Conservation (phyloP, 2,888 invertebrate species). For the Chouioia cunea region DNA sequence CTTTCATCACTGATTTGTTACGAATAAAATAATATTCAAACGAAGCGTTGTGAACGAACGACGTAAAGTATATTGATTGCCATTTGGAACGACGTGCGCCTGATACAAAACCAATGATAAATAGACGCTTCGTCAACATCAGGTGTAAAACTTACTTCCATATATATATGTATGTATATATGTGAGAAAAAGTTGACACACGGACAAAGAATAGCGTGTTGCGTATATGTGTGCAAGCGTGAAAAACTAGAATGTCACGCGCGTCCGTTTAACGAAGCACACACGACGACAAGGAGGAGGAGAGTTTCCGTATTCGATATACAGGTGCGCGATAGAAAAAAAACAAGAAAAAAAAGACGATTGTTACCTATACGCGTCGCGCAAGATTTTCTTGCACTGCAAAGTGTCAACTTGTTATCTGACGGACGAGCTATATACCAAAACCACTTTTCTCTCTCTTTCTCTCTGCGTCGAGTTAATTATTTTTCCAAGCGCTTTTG, state of each 20-base stretch:
- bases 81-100: too few relatives aligned
- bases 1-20: too few relatives aligned
- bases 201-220: neutral
- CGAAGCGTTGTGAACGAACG: too few relatives aligned
- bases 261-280: constrained; percentile 43
- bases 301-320: neutral
- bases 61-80: too few relatives aligned
- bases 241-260: constrained; percentile 54
- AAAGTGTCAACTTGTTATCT: constrained; percentile 38
- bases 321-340: neutral
- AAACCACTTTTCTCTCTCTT: too few relatives aligned
- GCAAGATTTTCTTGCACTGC: constrained; percentile 25
- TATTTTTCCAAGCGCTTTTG: too few relatives aligned
- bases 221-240: constrained; percentile 29
- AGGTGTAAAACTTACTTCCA: constrained; percentile 19
- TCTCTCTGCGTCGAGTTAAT: too few relatives aligned
- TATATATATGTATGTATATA: too few relatives aligned
- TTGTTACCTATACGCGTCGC: constrained; percentile 25
- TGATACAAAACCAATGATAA: too few relatives aligned
- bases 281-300: constrained; percentile 47
- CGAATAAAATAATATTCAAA: too few relatives aligned
- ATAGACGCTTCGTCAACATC: neutral
- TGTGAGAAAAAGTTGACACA: constrained; percentile 7
- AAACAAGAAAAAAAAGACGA: constrained; percentile 8
- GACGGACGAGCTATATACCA: neutral